phyloP scores from a whole-genome alignment of 2,888 invertebrate species.

The Sycophila texana region DNA sequence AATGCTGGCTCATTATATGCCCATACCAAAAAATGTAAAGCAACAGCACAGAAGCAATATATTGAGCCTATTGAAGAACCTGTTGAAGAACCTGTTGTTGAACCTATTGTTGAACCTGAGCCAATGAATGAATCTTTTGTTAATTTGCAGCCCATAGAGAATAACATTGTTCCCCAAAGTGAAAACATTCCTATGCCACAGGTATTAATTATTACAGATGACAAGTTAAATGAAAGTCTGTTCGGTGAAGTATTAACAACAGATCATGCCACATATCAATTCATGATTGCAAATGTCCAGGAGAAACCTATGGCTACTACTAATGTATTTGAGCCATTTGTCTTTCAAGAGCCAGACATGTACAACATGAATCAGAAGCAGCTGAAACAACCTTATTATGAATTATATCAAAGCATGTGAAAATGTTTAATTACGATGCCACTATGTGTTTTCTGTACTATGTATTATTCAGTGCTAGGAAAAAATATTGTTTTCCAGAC shows the following conservation, averaged over 20 bases:
- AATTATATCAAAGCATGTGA: conserved; percentile 71
- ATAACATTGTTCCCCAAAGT: background rate
- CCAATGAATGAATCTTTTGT: background rate
- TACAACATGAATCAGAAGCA: conserved; percentile 66
- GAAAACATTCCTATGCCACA: conserved; percentile 58
- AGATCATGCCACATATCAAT: conserved; percentile 62
- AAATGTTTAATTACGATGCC: background rate
- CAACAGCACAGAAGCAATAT: conserved; percentile 54
- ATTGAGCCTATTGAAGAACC: conserved; percentile 53
- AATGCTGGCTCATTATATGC: conserved; percentile 71
- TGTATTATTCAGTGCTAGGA: too few relatives aligned
- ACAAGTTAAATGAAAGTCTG: conserved; percentile 64
- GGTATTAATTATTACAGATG: conserved; percentile 66
- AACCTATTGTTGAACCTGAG: conserved; percentile 59
- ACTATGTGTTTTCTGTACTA: too few relatives aligned
- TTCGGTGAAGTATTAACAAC: conserved; percentile 58
- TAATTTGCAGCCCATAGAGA: conserved; percentile 6
- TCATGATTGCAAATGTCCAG: conserved; percentile 67
- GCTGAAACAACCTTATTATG: conserved; percentile 68
- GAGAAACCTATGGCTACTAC: conserved; percentile 61
- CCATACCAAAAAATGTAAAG: conserved; percentile 72
- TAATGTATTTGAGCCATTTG: conserved; percentile 65
- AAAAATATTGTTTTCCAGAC: too few relatives aligned
- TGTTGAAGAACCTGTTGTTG: conserved; percentile 54
- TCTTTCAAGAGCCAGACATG: conserved; percentile 66